Evolutionary conservation across 1,140 invertebrate genomes (phyloP).

Genomic region (Ridgeia piscesae): DNA sequence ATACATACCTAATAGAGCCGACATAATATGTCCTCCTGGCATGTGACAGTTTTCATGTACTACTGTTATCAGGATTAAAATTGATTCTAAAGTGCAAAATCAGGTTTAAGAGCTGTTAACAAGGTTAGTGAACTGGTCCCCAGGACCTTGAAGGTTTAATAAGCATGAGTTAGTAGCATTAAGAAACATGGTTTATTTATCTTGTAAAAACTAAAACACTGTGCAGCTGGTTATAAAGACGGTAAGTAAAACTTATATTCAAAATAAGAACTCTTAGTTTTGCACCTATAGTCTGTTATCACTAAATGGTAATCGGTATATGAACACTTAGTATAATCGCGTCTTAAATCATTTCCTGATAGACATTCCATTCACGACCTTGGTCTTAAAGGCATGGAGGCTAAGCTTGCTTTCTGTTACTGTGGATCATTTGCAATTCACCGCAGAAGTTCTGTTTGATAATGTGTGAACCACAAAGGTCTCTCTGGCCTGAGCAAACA

Average conservation of each 20-base stretch:
- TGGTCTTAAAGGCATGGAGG: neutral
- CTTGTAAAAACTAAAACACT: neutral
- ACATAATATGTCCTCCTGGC: too few species aligned
- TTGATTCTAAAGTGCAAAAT: too few species aligned
- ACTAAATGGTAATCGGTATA: neutral
- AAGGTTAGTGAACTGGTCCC: too few species aligned
- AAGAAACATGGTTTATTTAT: neutral
- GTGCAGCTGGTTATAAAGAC: neutral
- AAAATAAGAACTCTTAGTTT: neutral
- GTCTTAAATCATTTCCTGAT: neutral
- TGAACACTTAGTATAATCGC: neutral
- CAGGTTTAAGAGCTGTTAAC: too few species aligned
- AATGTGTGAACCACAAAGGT: neutral
- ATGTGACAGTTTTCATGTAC: too few species aligned
- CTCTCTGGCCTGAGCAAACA: neutral
- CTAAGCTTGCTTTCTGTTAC: neutral
- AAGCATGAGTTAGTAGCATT: neutral
- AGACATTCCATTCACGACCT: neutral
- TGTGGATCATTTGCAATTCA: neutral
- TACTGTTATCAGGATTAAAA: too few species aligned
- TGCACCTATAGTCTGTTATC: neutral
- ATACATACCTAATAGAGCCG: too few species aligned
- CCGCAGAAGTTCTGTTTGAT: neutral
- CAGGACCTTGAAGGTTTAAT: neutral
- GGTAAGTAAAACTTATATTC: neutral